These are phyloP conservation scores for Adineta ricciae DNA, from an alignment of 2,888 invertebrate species.

Conservation along the genomic window DNA sequence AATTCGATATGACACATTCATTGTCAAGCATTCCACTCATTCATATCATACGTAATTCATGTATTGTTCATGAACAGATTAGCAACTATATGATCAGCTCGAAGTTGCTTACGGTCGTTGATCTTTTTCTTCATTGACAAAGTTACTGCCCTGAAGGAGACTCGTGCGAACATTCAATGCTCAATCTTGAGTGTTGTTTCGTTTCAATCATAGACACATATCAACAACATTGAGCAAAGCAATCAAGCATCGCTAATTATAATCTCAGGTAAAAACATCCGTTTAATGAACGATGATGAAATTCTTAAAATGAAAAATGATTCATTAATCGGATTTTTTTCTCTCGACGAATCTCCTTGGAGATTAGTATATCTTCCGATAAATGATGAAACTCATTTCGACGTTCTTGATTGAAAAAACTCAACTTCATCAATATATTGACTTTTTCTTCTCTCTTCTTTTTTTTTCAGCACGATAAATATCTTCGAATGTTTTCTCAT, in stretches of 20 bases:
- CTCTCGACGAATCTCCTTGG: not conserved
- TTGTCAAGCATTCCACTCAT: not conserved
- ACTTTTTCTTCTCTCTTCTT: not conserved
- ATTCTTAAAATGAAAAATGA: not conserved
- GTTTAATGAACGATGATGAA: not conserved
- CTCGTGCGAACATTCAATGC: not conserved
- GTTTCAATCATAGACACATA: not conserved
- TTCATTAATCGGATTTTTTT: not conserved
- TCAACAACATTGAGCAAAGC: not conserved
- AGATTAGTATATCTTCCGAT: not conserved
- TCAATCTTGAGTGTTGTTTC: not conserved
- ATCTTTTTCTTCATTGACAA: slow-evolving; percentile 6
- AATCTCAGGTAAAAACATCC: slow-evolving; percentile 5
- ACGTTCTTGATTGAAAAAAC: too few relatives aligned
- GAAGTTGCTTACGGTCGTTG: slow-evolving; percentile 19
- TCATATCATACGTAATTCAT: slow-evolving; percentile 3
- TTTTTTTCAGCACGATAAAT: not conserved
- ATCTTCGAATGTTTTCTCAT: not conserved
- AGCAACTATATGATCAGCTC: slow-evolving; percentile 2
- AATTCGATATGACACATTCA: not conserved
- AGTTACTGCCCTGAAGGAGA: not conserved
- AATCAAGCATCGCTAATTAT: slow-evolving; percentile 2
- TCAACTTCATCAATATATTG: too few relatives aligned
- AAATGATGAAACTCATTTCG: too few relatives aligned
- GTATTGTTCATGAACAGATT: slow-evolving; percentile 3